Evolutionary conservation across 2,113 vertebrate species (phyloP), one percentile per base, ranked within the genome.

Genomic region (Sorex fumeus): DNA sequence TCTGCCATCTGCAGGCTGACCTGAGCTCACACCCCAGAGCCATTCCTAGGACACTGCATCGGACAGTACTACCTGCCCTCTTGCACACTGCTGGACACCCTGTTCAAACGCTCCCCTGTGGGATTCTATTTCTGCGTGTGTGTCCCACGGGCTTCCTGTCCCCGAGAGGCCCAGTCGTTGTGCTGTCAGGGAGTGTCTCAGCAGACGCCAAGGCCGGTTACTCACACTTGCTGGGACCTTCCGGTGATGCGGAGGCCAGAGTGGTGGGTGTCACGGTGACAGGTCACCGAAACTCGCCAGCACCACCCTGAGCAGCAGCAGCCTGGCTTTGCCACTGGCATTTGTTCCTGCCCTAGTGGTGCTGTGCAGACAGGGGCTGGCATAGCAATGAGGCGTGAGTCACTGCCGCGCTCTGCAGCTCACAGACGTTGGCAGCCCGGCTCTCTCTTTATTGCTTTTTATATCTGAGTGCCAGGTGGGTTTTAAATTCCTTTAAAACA

Each of bases 261-360:
- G 84, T 71, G 72, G 72, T 40, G 79, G 79, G 8, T 90, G 60
- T 70, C 0, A 0, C 45, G 9, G 23, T 85, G 83, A 94, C 91
- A 94, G 95, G 97, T 95, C 90, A 81, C 91, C 88, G 9, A 76
- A 91, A 15, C 89, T 93, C 95, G 81, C 94, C 93, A 82, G 93
- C 5, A 21, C 43, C 71, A 91, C 47, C 3, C 40, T 43, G 66
- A 84, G 91, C 95, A 34, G 28, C 53, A 91, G 70, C 60, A 28
- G 66, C 92, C 95, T 60, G 3, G 57, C 84, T 69, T 77, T 95
- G 72, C 82, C 95, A 76, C 95, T 97, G 75, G 64, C 70, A 78
- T 97, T 96, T 96, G 85, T 96, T 97, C 6, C 95, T 91, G 79
- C 82, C 75, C 96, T 97, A 95, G 96, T 92, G 94, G 96, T 93